Conservation (phyloP, 2,888 invertebrate species). For the Brachypalpus laphriformis region DNA sequence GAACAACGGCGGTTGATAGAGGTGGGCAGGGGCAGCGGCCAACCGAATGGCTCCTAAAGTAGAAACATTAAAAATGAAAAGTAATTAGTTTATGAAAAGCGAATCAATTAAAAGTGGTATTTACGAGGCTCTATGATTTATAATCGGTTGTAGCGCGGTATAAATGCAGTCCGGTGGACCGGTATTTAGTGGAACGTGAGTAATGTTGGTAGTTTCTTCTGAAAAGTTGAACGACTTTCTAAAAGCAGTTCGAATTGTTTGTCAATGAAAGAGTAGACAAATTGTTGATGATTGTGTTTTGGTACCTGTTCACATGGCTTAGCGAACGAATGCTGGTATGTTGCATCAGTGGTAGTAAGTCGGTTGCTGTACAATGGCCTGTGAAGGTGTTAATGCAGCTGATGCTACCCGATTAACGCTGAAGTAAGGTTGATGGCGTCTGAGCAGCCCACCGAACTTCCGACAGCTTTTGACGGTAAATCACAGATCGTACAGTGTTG, state of each 20-base stretch:
- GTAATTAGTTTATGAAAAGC: slow-evolving; percentile 40
- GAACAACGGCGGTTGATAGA: background rate
- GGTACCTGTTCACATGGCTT: background rate
- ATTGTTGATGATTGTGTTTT: background rate
- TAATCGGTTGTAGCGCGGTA: slow-evolving; percentile 4
- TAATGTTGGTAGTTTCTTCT: background rate
- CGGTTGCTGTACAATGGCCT: background rate
- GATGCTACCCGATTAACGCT: too few species aligned
- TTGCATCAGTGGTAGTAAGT: background rate
- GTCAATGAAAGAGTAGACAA: background rate
- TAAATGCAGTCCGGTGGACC: background rate
- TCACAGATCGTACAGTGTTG: too few species aligned
- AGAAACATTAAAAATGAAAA: slow-evolving; percentile 23
- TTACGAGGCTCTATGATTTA: slow-evolving; percentile 44
- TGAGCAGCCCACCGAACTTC: too few species aligned
- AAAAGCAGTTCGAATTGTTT: background rate
- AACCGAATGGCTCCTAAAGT: background rate
- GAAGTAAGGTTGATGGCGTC: too few species aligned
- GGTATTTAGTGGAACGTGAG: slow-evolving; percentile 7
- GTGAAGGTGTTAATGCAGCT: background rate
- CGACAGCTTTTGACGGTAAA: too few species aligned
- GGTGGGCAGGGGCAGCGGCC: too few species aligned
- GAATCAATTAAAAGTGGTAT: slow-evolving; percentile 48
- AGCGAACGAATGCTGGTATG: background rate
- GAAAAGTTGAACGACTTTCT: slow-evolving; percentile 22